Evolutionary conservation across 2,797 vertebrate genomes (phyloP).

Genomic region (Urophycis tenuis): DNA sequence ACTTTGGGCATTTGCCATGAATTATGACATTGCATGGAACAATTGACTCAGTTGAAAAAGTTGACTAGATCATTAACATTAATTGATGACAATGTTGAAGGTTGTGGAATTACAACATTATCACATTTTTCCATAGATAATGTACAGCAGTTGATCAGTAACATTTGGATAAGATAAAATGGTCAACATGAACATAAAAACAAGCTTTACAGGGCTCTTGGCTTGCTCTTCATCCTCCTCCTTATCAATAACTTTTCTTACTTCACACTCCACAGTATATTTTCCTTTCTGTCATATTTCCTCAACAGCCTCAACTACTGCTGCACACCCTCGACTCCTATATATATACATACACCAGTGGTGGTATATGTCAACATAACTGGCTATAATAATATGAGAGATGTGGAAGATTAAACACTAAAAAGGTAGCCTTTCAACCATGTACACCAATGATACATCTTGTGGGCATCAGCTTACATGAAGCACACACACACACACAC

Average conservation of each 20-base stretch:
- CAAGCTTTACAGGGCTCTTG: too few species aligned
- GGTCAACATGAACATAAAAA: too few species aligned
- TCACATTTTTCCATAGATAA: neutral
- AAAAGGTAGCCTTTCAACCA: neutral
- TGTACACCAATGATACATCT: constrained; percentile 6
- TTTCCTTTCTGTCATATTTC: neutral
- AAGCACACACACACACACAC: constrained; percentile 26
- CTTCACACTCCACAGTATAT: neutral
- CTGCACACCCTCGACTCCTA: neutral
- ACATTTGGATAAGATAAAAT: neutral
- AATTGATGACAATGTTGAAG: neutral
- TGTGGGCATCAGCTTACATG: constrained; percentile 41
- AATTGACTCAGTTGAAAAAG: neutral
- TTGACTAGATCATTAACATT: neutral
- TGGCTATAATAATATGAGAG: neutral
- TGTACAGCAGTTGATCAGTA: neutral
- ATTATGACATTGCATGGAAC: neutral
- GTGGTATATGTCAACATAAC: neutral
- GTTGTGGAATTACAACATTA: neutral
- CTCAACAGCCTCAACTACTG: neutral
- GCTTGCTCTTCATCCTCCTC: too few species aligned
- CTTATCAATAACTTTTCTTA: neutral
- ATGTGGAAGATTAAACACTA: neutral
- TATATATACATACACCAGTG: neutral
- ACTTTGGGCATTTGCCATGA: neutral